phyloP scores from a whole-genome alignment of 2,888 invertebrate species.

The Cephonodes hylas region DNA sequence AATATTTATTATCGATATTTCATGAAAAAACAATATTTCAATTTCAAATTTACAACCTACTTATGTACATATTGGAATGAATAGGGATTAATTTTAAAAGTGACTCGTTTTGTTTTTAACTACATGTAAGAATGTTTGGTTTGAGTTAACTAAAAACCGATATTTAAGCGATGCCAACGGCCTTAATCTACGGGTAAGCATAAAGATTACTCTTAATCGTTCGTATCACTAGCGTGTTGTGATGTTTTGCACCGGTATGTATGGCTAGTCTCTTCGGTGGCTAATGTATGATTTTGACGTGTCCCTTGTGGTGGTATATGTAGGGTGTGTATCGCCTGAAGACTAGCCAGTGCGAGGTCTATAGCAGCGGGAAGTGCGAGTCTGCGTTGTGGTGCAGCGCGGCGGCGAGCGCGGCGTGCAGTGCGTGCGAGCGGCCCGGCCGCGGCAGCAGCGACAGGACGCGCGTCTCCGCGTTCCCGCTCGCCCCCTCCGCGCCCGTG shows the following conservation, averaged over 20 bases:
- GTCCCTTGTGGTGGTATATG: background rate
- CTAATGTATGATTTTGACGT: background rate
- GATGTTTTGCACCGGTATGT: background rate
- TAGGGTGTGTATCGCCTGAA: background rate
- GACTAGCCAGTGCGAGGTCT: background rate
- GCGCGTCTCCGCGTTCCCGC: constrained; percentile 30
- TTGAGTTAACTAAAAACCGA: too few relatives aligned
- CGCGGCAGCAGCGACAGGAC: constrained; percentile 43
- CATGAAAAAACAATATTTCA: too few relatives aligned
- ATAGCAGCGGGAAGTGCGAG: constrained; percentile 54
- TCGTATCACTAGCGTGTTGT: background rate
- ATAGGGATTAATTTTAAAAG: too few relatives aligned
- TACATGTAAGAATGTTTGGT: too few relatives aligned
- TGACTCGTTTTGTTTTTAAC: too few relatives aligned
- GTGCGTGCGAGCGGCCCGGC: constrained; percentile 40
- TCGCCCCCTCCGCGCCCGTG: constrained; percentile 47
- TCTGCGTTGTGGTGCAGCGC: constrained; percentile 53
- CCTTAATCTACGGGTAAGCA: background rate
- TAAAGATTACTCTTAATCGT: background rate
- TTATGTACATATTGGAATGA: too few relatives aligned
- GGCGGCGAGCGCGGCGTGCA: constrained; percentile 54
- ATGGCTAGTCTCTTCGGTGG: background rate
- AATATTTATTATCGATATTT: too few relatives aligned
- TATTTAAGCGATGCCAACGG: too few relatives aligned
- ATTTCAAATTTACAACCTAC: too few relatives aligned